phyloP scores from a whole-genome alignment of 2,113 vertebrate species.

The Indri indri region DNA sequence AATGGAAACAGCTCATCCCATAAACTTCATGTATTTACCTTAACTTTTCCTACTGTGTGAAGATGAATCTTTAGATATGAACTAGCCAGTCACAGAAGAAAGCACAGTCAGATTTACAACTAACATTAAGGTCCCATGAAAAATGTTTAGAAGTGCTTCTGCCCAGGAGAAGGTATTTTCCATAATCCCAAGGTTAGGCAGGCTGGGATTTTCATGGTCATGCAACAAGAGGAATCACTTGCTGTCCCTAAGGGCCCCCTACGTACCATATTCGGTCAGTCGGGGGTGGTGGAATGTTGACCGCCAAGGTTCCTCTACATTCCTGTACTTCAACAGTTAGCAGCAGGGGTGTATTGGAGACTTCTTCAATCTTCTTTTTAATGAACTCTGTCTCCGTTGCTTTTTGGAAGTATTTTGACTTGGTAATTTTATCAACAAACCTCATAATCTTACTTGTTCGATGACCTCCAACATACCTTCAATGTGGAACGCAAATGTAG shows the following conservation, averaged over 20 bases:
- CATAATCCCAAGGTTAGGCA: not conserved
- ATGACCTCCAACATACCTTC: slow-evolving; percentile 93
- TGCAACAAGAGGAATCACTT: not conserved
- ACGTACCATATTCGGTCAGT: slow-evolving; percentile 98
- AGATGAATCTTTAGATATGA: not conserved
- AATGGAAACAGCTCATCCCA: not conserved
- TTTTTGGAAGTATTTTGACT: slow-evolving; percentile 99
- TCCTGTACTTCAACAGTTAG: slow-evolving; percentile 98
- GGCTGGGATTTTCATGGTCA: not conserved
- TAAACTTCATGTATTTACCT: not conserved
- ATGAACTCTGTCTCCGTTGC: slow-evolving; percentile 99
- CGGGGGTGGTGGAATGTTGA: slow-evolving; percentile 98
- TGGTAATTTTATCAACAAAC: slow-evolving; percentile 99
- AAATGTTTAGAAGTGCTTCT: not conserved
- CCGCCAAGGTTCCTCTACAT: slow-evolving; percentile 92
- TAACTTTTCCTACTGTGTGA: not conserved
- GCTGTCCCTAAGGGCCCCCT: not conserved
- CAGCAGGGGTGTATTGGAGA: slow-evolving; percentile 97
- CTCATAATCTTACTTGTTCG: slow-evolving; percentile 99
- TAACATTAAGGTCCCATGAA: not conserved
- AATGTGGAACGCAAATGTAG: not conserved
- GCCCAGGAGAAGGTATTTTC: not conserved
- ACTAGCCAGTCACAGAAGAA: not conserved
- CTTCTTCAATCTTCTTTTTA: slow-evolving; percentile 99
- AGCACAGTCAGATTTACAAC: not conserved